A percentile compares a stretch with the other conserved stretches of the same genome.
These are phyloP conservation scores for Genyomyrus donnyi DNA, from an alignment of 2,113 vertebrate species.

Conservation along the genomic window DNA sequence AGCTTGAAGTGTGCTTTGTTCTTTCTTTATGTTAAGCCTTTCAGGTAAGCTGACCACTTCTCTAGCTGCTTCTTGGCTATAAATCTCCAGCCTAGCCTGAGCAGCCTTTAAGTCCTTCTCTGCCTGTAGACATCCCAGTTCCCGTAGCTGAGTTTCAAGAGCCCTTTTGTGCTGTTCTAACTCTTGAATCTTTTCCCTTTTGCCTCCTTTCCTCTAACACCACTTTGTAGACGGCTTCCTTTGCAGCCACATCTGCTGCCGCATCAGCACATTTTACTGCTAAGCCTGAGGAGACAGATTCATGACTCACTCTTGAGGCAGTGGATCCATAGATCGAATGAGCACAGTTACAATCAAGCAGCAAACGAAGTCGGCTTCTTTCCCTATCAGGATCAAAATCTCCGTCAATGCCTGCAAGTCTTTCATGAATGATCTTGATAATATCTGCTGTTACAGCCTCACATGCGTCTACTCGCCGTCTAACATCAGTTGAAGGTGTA, in stretches of 20 bases:
- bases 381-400: slow-evolving; percentile 21
- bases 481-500: too few species aligned
- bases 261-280: slow-evolving; percentile 12
- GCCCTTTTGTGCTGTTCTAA: neutral
- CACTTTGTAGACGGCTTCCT: neutral
- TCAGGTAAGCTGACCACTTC: neutral
- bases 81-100: slow-evolving; percentile 8
- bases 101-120: neutral
- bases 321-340: slow-evolving; percentile 1
- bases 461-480: too few species aligned
- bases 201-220: neutral
- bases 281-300: neutral
- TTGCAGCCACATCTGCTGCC: neutral
- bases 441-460: too few species aligned
- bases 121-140: slow-evolving; percentile 2
- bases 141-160: neutral
- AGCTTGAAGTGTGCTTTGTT: neutral
- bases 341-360: neutral
- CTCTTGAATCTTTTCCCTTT: neutral
- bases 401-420: too few species aligned
- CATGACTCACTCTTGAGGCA: neutral
- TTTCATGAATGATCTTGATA: too few species aligned
- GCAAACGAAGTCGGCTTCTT: neutral
- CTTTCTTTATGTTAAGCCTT: neutral
- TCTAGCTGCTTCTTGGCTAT: neutral